Percentiles rank a stretch among this genome's conserved stretches.
Evolutionary conservation across 2,113 vertebrate species (phyloP).

Genomic region (Saimiri boliviensis): DNA sequence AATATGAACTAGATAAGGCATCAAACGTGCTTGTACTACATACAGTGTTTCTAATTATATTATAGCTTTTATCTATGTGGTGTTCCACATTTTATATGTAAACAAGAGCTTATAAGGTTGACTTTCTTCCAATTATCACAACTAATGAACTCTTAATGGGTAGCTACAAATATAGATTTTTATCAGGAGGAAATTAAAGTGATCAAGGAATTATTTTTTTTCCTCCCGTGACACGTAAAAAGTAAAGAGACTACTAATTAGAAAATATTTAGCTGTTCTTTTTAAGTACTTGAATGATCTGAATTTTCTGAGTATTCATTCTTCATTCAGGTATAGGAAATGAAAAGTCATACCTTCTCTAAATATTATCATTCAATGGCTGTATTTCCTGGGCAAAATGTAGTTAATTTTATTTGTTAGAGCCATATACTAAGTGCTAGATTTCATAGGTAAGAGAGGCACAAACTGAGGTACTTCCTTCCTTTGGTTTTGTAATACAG

Average conservation of each 20-base stretch:
- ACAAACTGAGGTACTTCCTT: neutral
- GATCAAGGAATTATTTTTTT: conserved; percentile 24
- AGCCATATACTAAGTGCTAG: neutral
- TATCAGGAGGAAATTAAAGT: conserved; percentile 50
- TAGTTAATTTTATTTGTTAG: conserved; percentile 38
- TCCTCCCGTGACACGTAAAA: conserved; percentile 23
- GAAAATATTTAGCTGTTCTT: conserved; percentile 52
- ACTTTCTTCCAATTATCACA: conserved; percentile 38
- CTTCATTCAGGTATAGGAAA: conserved; percentile 12
- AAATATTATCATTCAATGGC: neutral
- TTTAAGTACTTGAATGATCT: neutral
- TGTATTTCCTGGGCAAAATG: neutral
- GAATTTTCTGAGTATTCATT: conserved; percentile 16
- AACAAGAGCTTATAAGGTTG: conserved; percentile 37
- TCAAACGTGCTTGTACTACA: neutral
- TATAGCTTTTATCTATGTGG: conserved; percentile 1
- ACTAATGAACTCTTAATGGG: conserved; percentile 41
- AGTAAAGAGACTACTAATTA: conserved; percentile 23
- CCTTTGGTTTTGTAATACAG: neutral
- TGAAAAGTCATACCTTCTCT: neutral
- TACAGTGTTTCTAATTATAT: neutral
- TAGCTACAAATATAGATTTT: conserved; percentile 49
- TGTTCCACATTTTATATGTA: conserved; percentile 23
- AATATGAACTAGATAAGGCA: neutral
- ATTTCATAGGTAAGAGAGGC: neutral